A percentile compares a stretch with the other conserved stretches of the same genome.
phyloP scores from a whole-genome alignment of 2,888 invertebrate genomes.

The Yponomeuta sedellus region DNA sequence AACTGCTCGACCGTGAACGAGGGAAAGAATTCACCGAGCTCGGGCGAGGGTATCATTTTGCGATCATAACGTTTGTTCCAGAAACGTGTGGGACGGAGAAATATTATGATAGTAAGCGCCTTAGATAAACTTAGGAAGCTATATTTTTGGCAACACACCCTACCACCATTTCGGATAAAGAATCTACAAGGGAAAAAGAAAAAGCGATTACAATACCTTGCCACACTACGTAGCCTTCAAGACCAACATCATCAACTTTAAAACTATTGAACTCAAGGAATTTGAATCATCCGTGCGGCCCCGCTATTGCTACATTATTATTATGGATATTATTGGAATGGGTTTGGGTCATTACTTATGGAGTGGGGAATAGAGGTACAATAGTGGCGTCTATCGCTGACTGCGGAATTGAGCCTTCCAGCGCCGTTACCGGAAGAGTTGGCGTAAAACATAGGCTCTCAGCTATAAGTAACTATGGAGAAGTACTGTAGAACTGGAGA shows the following conservation, averaged over 20 bases:
- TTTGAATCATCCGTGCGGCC: not conserved
- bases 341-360: constrained; percentile 23
- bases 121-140: too few relatives aligned
- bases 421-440: constrained; percentile 43
- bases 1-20: constrained; percentile 52
- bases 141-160: too few relatives aligned
- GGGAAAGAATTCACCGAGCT: constrained; percentile 10
- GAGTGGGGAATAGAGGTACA: constrained; percentile 34
- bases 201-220: too few relatives aligned
- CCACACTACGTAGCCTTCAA: not conserved
- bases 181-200: too few relatives aligned
- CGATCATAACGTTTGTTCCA: not conserved
- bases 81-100: not conserved
- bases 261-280: not conserved
- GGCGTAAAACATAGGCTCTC: not conserved
- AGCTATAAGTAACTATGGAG: not conserved
- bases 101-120: not conserved
- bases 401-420: constrained; percentile 41
- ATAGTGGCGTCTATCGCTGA: constrained; percentile 52
- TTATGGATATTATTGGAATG: constrained; percentile 16
- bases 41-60: not conserved
- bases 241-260: not conserved
- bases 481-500: too few relatives aligned
- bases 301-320: not conserved
- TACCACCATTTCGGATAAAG: too few relatives aligned